phyloP scores from a whole-genome alignment of 2,888 invertebrate genomes.

The Campopleginae sp. region DNA sequence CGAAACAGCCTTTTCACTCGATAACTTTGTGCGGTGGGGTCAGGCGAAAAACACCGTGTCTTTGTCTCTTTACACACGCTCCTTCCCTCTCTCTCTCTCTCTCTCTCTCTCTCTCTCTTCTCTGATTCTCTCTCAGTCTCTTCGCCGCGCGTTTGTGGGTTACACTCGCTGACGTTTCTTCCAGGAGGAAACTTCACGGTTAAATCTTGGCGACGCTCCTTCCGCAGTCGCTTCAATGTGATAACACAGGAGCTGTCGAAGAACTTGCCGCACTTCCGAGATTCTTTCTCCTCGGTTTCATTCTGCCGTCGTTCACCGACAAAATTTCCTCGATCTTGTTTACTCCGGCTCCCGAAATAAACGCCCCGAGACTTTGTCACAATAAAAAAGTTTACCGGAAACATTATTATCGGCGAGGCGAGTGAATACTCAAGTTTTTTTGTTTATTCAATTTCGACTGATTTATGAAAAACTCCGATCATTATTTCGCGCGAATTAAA shows the following conservation, averaged over 20 bases:
- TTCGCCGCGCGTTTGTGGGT: conserved; percentile 15
- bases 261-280: conserved; percentile 30
- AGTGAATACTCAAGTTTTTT: background rate
- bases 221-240: conserved; percentile 19
- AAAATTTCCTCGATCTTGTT: conserved; percentile 24
- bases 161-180: conserved; percentile 37
- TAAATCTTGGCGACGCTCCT: conserved; percentile 59
- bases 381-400: background rate
- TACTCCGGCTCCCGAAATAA: conserved; percentile 35
- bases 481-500: too few relatives aligned
- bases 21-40: conserved; percentile 50
- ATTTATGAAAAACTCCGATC: background rate
- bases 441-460: too few relatives aligned
- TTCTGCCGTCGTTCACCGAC: conserved; percentile 17
- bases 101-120: conserved; percentile 7
- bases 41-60: conserved; percentile 26
- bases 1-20: conserved; percentile 46
- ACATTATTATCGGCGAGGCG: background rate
- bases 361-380: background rate
- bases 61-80: conserved; percentile 50
- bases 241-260: conserved; percentile 32
- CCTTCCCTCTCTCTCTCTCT: conserved; percentile 7
- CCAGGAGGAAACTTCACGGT: conserved; percentile 59
- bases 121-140: background rate
- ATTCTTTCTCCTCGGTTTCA: conserved; percentile 24